These are phyloP conservation scores for Bimastos eiseni DNA, from an alignment of 2,888 invertebrate species.

Conservation along the genomic window DNA sequence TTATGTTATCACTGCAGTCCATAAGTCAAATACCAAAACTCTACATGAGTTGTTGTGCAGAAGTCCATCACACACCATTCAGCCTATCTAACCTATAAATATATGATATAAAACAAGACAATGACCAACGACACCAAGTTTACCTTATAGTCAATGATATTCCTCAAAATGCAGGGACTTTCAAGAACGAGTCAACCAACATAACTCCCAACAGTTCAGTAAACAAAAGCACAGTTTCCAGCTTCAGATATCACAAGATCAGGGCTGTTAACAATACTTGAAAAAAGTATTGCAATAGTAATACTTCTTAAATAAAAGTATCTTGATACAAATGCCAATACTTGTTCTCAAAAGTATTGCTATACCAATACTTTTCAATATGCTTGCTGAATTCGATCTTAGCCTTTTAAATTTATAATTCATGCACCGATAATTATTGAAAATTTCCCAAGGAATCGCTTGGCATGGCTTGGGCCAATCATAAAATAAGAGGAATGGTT, in stretches of 20 bases:
- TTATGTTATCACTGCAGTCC: neutral
- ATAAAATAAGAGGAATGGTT: no score
- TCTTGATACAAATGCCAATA: no score
- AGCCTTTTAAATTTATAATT: no score
- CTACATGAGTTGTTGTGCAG: neutral
- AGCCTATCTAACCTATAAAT: slow-evolving; percentile 13
- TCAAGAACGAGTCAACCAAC: neutral
- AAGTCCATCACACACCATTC: neutral
- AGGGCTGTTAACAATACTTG: no score
- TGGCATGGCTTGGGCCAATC: no score
- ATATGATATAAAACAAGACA: neutral
- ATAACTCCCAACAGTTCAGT: neutral
- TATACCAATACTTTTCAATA: no score
- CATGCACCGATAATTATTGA: no score
- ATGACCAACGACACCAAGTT: neutral
- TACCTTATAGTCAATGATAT: neutral
- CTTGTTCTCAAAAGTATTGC: no score
- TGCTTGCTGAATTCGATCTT: no score
- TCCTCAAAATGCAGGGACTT: neutral
- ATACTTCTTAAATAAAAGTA: no score
- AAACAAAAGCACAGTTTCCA: neutral
- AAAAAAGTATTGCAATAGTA: no score
- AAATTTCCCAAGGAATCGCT: no score
- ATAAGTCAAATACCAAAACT: slow-evolving; percentile 13
- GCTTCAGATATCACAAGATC: neutral